Base-by-base conservation (phyloP, 1,140 invertebrate species). In the Linepithema humile region DNA sequence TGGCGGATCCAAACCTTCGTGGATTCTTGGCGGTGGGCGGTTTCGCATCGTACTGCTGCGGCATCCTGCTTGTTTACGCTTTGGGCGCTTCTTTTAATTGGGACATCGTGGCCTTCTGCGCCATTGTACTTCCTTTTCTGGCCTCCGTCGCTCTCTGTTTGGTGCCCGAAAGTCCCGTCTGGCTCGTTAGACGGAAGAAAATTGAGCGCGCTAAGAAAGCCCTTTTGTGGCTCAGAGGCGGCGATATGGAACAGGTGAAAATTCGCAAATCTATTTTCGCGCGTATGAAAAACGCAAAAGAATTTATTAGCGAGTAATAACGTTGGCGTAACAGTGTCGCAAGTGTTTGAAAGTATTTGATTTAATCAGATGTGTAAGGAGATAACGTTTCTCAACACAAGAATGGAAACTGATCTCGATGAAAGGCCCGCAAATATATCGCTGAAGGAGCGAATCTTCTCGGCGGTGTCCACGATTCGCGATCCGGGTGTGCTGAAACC, bases 91-190 rank as follows among this genome's bases (percentile, higher is more conserved):
- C 94, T 9, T 92, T 97, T 3, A 93, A 95, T 15, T 97, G 97
- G 97, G 90, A 96, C 45, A 91, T 91, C 15, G 96, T 97, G 53
- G 96, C 97, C 3, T 94, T 94, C 85, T 94, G 95, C 23, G 96
- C 95, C 45, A 95, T 95, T 23, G 91, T 96, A 29, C 90, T 97
- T 32, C 96, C 97, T 0, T 40, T 93, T 0, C 35, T 96, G 23
- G 95, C 96, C 0, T 92, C 96, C 20, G 72, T 96, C 1, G 94
- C 95, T 10, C 92, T 97, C 6, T 95, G 95, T 77, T 94, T 96
- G 59, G 95, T 97, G 43, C 97, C 97, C 0, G 97, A 97, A 90
- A 96, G 96, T 78, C 97, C 97, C 1, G 95, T 95, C 2, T 97
- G 97, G 97, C 92, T 97, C 5, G 94, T 96, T 0, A 94, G 95